phyloP scores from a whole-genome alignment of 2,888 invertebrate genomes.

The Litoditis marina region DNA sequence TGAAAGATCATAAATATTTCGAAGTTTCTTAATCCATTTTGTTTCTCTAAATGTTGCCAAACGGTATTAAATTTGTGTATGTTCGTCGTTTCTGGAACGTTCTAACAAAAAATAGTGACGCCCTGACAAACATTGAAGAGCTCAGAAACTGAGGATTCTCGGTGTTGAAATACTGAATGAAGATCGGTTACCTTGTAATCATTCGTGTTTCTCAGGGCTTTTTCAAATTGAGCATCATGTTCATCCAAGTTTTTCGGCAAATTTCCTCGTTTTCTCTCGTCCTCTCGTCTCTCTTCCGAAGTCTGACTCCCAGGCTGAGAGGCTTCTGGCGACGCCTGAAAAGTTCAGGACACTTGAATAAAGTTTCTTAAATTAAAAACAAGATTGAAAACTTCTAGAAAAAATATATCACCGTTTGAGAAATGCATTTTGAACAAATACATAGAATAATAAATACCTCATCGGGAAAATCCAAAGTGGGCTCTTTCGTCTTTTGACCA shows the following conservation, averaged over 20 bases:
- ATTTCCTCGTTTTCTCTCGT: too few relatives aligned
- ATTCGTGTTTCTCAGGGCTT: constrained; percentile 35
- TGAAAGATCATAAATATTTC: too few relatives aligned
- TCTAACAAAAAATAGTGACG: not conserved
- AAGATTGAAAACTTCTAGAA: not conserved
- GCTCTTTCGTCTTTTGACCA: not conserved
- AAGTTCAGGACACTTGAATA: constrained; percentile 1
- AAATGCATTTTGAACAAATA: not conserved
- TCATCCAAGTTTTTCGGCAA: constrained; percentile 17
- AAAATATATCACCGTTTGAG: not conserved
- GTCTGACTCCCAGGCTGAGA: too few relatives aligned
- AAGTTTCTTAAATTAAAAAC: not conserved
- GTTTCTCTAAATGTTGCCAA: too few relatives aligned
- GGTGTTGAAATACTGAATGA: too few relatives aligned
- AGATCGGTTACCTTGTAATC: constrained; percentile 22
- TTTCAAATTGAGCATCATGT: constrained; percentile 23
- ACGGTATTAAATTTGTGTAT: not conserved
- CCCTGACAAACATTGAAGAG: too few relatives aligned
- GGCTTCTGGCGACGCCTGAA: too few relatives aligned
- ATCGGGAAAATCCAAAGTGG: constrained; percentile 13
- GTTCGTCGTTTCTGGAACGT: not conserved
- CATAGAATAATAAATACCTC: not conserved
- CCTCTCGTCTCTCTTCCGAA: too few relatives aligned
- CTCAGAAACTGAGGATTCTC: too few relatives aligned
- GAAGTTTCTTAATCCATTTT: too few relatives aligned